Evolutionary conservation across 1,140 invertebrate species (phyloP), one percentile per base, ranked within the genome.

Genomic region (Formica exsecta): DNA sequence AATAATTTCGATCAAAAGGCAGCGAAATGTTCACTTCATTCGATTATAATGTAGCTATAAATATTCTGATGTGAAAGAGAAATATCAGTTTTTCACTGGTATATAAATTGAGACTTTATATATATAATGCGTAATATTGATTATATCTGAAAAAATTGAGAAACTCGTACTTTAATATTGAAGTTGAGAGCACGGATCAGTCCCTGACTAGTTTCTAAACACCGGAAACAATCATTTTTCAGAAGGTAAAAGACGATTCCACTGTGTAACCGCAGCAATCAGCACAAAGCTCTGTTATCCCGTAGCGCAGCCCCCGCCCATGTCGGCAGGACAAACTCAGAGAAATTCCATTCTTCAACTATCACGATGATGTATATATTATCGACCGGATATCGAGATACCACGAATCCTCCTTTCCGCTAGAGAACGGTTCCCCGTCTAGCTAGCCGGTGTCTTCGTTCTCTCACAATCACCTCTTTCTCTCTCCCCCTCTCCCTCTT

Each of bases 331-430:
- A 65, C 36, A 65, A 73, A 73, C 79, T 29, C 9, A 22, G 54
- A 38, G 1, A 36, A 70, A 41, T 83, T 36, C 68, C 68, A 25
- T 83, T 48, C 75, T 83, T 68, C 64, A 77, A 22, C 75, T 79
- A 48, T 66, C 75, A 68, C 29, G 41, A 66, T 11, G 54, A 64
- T 2, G 54, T 36, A 32, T 57, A 59, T 57, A 74, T 74, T 74
- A 74, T 73, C 38, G 79, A 83, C 22, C 73, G 73, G 73, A 77
- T 74, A 79, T 79, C 9, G 29, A 85, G 29, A 85, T 77, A 64
- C 73, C 73, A 65, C 81, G 81, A 85, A 85, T 85, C 73, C 68
- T 59, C 79, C 62, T 51, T 51, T 51, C 16, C 48, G 16, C 4
- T 13, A 51, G 16, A 57, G 84, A 85, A 59, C 71, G 75, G 71